Base-by-base conservation (phyloP, 2,888 invertebrate species). In the Clusia tigrina region DNA sequence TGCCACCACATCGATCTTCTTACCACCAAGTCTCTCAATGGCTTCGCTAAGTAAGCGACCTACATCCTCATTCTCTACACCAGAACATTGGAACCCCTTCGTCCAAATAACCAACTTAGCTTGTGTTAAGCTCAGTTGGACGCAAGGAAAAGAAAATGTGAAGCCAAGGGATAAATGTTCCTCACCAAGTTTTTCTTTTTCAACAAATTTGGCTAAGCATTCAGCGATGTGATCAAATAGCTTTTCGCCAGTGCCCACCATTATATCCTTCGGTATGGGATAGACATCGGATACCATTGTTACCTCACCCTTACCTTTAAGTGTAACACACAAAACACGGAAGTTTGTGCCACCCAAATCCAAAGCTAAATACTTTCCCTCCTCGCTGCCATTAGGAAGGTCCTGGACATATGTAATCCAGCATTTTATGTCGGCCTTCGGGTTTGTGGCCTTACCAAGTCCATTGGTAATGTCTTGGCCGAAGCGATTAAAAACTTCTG, bases 281-380 rank as follows among this genome's bases (percentile, higher is more conserved):
- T 91, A 99, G 77, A 95, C 96, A 85, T 96, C 95, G 65, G 95
- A 94, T 78, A 92, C 89, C 93, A 96, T 96, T 72, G 93, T 90
- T 76, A 93, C 93, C 69, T 90, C 89, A 58, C 88, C 89, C 51
- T 88, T 90, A 57, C 90, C 89, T 1, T 70, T 70, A 74, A 97
- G 85, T 69, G 91, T 90, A 77, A 98, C 93, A 62, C 96, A 87
- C 62, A 98, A 86, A 1, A 98, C 96, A 69, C 98, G 89, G 86
- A 98, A 98, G 84, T 98, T 97, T 22, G 97, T 97, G 37, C 98
- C 98, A 53, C 98, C 98, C 78, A 98, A 88, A 85, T 98, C 98
- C 73, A 98, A 86, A 0, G 98, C 98, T 80, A 98, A 85, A 83
- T 94, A 97, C 85, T 94, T 93, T 61, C 98, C 97, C 54, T 88